Percentiles rank a stretch among this genome's conserved stretches.
Evolutionary conservation across 1,140 invertebrate species (phyloP).

Genomic region (Lamellibrachia luymesi): DNA sequence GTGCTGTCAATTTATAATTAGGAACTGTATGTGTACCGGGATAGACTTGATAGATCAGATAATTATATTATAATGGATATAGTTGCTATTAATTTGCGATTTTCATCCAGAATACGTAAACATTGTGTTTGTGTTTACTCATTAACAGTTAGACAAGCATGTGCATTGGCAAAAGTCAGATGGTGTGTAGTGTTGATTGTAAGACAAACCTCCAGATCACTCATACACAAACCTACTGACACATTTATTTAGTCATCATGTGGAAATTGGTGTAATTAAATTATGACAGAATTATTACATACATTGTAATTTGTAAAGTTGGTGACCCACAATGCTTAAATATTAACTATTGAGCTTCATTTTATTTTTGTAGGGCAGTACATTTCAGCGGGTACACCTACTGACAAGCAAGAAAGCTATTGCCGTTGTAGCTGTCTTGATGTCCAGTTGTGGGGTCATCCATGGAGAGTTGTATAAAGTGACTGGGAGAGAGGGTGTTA

Average conservation of each 20-base stretch:
- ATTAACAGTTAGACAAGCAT: no score
- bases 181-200: no score
- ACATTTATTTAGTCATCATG: neutral
- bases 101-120: no score
- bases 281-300: neutral
- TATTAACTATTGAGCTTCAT: neutral
- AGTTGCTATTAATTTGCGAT: no score
- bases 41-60: no score
- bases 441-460: neutral
- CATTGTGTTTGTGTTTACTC: no score
- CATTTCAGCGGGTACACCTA: neutral
- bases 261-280: neutral
- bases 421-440: neutral
- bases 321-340: neutral
- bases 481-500: neutral
- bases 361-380: neutral
- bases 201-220: neutral
- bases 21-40: no score
- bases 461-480: neutral
- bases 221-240: neutral
- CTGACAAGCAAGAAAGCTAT: neutral
- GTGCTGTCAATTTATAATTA: no score
- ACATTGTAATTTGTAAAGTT: neutral
- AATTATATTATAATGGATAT: no score
- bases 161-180: no score